These are phyloP conservation scores for Morinoia aosen DNA, from an alignment of 2,888 invertebrate species.

Conservation along the genomic window DNA sequence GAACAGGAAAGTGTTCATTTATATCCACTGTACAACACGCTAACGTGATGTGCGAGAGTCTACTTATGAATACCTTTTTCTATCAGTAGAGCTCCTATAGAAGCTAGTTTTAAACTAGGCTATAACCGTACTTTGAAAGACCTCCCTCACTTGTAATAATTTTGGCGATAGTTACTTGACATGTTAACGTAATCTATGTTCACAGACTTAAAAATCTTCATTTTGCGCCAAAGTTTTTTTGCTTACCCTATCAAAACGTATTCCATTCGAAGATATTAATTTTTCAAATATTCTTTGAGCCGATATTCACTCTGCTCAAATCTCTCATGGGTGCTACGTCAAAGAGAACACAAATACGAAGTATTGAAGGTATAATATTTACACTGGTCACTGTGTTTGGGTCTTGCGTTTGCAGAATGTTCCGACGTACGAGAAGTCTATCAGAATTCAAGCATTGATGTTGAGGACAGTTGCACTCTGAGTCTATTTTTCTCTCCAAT, in stretches of 20 bases:
- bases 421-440: too few relatives aligned
- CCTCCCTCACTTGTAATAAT: background rate
- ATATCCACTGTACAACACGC: background rate
- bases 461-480: too few relatives aligned
- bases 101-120: background rate
- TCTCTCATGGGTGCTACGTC: too few relatives aligned
- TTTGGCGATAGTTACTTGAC: background rate
- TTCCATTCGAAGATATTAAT: background rate
- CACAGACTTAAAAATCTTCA: background rate
- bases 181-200: background rate
- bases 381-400: too few relatives aligned
- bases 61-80: background rate
- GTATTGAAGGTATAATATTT: too few relatives aligned
- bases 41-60: background rate
- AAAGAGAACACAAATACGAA: too few relatives aligned
- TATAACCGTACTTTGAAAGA: background rate
- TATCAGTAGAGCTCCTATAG: background rate
- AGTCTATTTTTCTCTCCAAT: too few relatives aligned
- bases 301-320: too few relatives aligned
- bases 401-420: too few relatives aligned
- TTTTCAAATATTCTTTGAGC: background rate
- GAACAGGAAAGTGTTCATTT: background rate
- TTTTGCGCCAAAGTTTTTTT: background rate
- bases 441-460: too few relatives aligned
- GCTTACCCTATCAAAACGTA: background rate